Evolutionary conservation across 2,797 vertebrate genomes (phyloP).

Genomic region (Malacoctenus gilli): DNA sequence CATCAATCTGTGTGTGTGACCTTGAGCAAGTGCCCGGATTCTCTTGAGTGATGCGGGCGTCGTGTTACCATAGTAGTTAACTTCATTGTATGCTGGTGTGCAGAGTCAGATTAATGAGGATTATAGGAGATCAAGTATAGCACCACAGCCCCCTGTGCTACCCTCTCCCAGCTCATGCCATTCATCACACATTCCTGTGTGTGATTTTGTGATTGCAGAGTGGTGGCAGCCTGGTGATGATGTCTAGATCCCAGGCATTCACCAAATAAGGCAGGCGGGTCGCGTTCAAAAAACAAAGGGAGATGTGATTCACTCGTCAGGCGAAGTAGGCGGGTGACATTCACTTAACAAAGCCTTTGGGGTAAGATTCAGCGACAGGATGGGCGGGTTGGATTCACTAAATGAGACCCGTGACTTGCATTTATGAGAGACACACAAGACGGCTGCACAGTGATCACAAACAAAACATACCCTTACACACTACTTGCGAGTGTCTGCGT

Average conservation of each 20-base stretch:
- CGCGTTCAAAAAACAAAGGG: slow-evolving; percentile 17
- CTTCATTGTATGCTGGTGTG: slow-evolving; percentile 35
- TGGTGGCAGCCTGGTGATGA: slow-evolving; percentile 2
- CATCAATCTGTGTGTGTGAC: slow-evolving; percentile 23
- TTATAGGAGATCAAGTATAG: slow-evolving; percentile 42
- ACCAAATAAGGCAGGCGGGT: slow-evolving; percentile 12
- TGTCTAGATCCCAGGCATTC: slow-evolving; percentile 24
- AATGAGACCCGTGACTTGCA: slow-evolving; percentile 5
- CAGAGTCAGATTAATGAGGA: slow-evolving; percentile 49
- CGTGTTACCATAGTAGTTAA: slow-evolving; percentile 34
- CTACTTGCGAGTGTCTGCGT: neutral
- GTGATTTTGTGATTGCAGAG: slow-evolving; percentile 23
- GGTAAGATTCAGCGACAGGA: slow-evolving; percentile 23
- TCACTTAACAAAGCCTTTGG: slow-evolving; percentile 43
- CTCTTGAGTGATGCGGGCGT: slow-evolving; percentile 1
- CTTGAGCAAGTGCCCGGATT: slow-evolving; percentile 41
- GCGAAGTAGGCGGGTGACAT: slow-evolving; percentile 28
- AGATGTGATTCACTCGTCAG: slow-evolving; percentile 26
- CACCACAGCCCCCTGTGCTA: neutral
- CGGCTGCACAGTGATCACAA: neutral
- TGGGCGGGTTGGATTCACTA: slow-evolving; percentile 17
- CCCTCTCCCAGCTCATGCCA: neutral
- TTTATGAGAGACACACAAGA: slow-evolving; percentile 14
- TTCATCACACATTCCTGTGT: slow-evolving; percentile 24
- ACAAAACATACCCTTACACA: neutral